phyloP scores from a whole-genome alignment of 2,888 invertebrate species.

The Himalopsyche japonica region DNA sequence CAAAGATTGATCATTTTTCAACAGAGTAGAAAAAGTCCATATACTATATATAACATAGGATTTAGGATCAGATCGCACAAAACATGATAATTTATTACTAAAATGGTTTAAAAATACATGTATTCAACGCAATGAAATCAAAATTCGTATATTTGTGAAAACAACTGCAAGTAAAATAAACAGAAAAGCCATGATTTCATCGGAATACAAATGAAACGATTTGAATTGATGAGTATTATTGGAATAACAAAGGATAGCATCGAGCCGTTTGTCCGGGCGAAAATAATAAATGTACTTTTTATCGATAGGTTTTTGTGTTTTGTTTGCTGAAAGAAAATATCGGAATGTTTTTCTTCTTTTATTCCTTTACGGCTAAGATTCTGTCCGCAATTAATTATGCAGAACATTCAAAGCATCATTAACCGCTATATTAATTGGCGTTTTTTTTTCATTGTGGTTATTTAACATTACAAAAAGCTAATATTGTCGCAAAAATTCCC shows the following conservation, averaged over 20 bases:
- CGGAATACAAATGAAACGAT: slow-evolving; percentile 26
- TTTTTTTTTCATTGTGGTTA: too few species aligned
- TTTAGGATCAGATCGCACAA: too few species aligned
- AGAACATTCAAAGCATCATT: background rate
- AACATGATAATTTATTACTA: too few species aligned
- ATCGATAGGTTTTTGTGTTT: slow-evolving; percentile 17
- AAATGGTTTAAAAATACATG: too few species aligned
- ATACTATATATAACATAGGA: too few species aligned
- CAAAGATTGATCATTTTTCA: too few species aligned
- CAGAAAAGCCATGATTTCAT: background rate
- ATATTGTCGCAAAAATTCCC: too few species aligned
- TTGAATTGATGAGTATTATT: slow-evolving; percentile 19
- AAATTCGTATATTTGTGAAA: too few species aligned
- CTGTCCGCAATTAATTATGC: background rate
- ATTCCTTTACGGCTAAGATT: background rate
- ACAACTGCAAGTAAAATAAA: background rate
- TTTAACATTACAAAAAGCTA: too few species aligned
- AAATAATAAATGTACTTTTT: slow-evolving; percentile 30
- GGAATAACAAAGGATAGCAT: slow-evolving; percentile 19
- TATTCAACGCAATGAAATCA: too few species aligned
- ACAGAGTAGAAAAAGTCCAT: too few species aligned
- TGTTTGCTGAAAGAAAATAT: background rate
- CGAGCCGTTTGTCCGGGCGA: slow-evolving; percentile 17
- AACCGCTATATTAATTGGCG: too few species aligned
- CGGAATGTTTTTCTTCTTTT: background rate